Evolutionary conservation across 2,888 invertebrate species (phyloP).

Genomic region (Sminthurides aquaticus): DNA sequence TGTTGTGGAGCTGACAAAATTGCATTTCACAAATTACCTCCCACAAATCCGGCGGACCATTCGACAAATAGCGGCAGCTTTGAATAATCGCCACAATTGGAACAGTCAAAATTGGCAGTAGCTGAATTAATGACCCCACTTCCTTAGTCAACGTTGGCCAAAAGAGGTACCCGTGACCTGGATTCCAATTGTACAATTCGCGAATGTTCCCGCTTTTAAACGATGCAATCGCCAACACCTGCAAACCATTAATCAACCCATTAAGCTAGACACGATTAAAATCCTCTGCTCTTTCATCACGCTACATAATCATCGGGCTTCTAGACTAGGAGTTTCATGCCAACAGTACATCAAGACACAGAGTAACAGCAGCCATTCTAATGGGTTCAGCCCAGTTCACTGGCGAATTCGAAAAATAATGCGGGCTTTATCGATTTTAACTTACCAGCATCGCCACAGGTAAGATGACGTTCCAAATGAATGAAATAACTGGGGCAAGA

Average conservation of each 20-base stretch:
- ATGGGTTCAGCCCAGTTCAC: too few relatives aligned
- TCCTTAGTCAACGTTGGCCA: conserved; percentile 75
- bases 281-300: too few relatives aligned
- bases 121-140: conserved; percentile 66
- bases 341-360: too few relatives aligned
- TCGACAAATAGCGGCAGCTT: conserved; percentile 66
- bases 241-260: conserved; percentile 34
- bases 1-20: too few relatives aligned
- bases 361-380: too few relatives aligned
- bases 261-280: too few relatives aligned
- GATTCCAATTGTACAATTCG: conserved; percentile 61
- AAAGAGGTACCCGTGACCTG: conserved; percentile 57
- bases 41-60: conserved; percentile 74
- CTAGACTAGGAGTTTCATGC: too few relatives aligned
- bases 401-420: too few relatives aligned
- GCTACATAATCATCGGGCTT: too few relatives aligned
- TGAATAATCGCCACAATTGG: conserved; percentile 66
- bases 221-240: conserved; percentile 61
- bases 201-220: conserved; percentile 63
- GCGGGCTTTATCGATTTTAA: too few relatives aligned
- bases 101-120: conserved; percentile 65
- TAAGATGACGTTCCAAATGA: conserved; percentile 80
- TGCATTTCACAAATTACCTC: conserved; percentile 62
- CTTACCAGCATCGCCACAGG: conserved; percentile 72
- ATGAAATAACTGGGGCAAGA: conserved; percentile 61